A percentile compares a stretch with the other conserved stretches of the same genome.
phyloP scores from a whole-genome alignment of 2,888 invertebrate genomes.

The Hedychridium roseum region DNA sequence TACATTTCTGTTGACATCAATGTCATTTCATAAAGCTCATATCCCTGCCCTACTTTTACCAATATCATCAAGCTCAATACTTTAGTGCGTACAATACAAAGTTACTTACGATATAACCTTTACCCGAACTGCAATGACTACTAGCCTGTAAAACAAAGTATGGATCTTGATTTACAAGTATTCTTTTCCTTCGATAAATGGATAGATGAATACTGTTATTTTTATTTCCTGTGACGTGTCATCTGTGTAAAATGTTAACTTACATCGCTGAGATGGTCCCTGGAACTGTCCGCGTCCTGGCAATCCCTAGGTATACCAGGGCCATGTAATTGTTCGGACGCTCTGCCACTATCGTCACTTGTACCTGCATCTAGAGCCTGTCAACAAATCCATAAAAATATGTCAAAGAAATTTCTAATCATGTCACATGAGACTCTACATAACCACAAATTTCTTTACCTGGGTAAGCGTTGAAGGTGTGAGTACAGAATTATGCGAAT shows the following conservation, averaged over 20 bases:
- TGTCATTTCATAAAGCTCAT: too few species aligned
- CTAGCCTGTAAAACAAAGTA: constrained; percentile 74
- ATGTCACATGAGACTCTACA: too few species aligned
- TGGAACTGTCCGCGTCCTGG: constrained; percentile 82
- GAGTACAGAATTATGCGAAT: constrained; percentile 63
- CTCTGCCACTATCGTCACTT: constrained; percentile 85
- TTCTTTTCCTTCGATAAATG: neutral
- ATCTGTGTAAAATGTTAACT: constrained; percentile 66
- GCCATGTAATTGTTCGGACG: constrained; percentile 81
- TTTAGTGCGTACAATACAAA: too few species aligned
- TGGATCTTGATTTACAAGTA: neutral
- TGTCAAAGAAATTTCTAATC: too few species aligned
- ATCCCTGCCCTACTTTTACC: too few species aligned
- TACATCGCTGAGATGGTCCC: constrained; percentile 87
- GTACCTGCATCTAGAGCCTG: constrained; percentile 84
- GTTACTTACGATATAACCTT: constrained; percentile 93
- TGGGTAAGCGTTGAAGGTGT: constrained; percentile 61
- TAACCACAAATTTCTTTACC: constrained; percentile 49
- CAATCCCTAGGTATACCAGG: constrained; percentile 66
- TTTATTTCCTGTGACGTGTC: neutral
- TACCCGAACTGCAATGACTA: constrained; percentile 92
- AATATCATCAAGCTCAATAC: too few species aligned
- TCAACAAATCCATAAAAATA: constrained; percentile 2
- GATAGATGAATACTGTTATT: neutral
- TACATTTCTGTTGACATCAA: too few species aligned